Conservation (phyloP, 2,113 vertebrate genomes). For the Hemibagrus wyckioides region DNA sequence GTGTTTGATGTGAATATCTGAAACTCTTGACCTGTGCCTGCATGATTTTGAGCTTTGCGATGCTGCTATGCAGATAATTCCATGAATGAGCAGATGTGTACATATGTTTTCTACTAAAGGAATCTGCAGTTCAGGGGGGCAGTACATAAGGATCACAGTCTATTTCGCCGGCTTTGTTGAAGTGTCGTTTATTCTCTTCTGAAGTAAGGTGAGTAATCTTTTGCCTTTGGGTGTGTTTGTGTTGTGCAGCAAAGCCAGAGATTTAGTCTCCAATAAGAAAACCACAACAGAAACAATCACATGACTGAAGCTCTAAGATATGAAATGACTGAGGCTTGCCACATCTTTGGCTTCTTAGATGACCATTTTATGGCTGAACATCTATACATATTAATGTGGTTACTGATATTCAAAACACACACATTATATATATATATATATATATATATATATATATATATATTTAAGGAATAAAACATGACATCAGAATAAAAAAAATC, state of each 20-base stretch:
- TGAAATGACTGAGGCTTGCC: neutral
- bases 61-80: neutral
- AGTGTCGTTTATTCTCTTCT: neutral
- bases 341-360: constrained; percentile 8
- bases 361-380: constrained; percentile 7
- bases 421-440: too few species aligned
- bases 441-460: too few species aligned
- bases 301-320: neutral
- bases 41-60: neutral
- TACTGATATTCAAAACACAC: neutral
- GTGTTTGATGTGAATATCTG: neutral
- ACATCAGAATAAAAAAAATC: neutral
- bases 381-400: neutral
- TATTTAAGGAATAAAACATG: constrained; percentile 4
- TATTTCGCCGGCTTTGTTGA: neutral
- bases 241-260: neutral
- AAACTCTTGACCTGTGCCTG: neutral
- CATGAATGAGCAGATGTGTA: neutral
- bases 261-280: neutral
- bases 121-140: neutral
- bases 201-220: neutral
- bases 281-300: neutral
- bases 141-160: neutral
- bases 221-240: neutral
- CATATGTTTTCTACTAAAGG: neutral